Base-by-base conservation (phyloP, 2,888 invertebrate genomes). In the Molorchus minor region DNA sequence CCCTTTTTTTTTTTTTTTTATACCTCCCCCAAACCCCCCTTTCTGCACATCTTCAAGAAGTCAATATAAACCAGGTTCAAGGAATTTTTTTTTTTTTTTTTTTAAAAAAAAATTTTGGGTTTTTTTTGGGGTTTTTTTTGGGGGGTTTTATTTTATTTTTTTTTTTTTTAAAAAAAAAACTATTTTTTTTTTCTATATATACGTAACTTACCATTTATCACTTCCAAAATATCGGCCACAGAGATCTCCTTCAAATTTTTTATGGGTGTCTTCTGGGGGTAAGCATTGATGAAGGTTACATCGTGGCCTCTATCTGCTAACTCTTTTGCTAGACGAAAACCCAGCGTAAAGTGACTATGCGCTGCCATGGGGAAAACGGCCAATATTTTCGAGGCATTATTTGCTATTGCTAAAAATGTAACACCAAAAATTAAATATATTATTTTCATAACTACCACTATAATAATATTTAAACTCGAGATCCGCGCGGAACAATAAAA, bases 271-370 rank as follows among this genome's bases (percentile, higher is more conserved):
- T 80, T 79, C 3, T 80, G 72, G 7, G 67, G 68, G 53, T 71
- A 74, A 1, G 75, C 71, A 40, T 70, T 75, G 25, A 79, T 67
- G n/a, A 77, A 69, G 2, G 77, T 77, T 7, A 84, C 79, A 51
- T 82, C 77, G 67, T 84, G 84, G 2, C 83, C 84, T 33, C 79
- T 68, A 8, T 58, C 56, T 0, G 75, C 76, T 29, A 79, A 62
- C 57, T 71, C 76, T 45, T 74, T 72, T 8, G 75, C 56, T n/a
- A 79, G 55, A 12, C 64, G 57, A 46, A 71, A 65, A 3, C 72
- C 74, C 29, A 77, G 59, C 7, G 64, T 63, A 17, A 69, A 72
- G 62, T 78, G 77, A 35, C 77, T 76, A 35, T 70, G 68, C 1
- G 73, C 65, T 12, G 70, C 63, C 51, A 71, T 58, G 1, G 75